Percentiles rank a stretch among this genome's conserved stretches.
Conservation (phyloP, 2,797 vertebrate genomes). For the Channallabes apus region DNA sequence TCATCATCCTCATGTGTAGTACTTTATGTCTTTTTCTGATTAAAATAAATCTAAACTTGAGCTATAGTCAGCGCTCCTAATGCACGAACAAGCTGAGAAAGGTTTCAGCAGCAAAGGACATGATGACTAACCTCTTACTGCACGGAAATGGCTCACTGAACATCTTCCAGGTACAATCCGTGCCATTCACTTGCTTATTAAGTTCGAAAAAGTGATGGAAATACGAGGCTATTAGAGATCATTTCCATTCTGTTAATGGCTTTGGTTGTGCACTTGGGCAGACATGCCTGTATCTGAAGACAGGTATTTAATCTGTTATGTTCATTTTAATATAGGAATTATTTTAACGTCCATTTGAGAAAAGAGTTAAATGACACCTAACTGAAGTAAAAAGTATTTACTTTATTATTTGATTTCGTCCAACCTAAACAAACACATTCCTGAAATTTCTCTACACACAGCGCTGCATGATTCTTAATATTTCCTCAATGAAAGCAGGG, state of each 20-base stretch:
- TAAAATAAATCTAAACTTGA: not conserved
- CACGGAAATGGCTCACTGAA: conserved; percentile 27
- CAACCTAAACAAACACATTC: not conserved
- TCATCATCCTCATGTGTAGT: not conserved
- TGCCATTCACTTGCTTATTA: conserved; percentile 33
- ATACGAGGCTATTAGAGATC: not conserved
- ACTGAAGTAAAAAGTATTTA: not conserved
- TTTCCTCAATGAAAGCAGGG: not conserved
- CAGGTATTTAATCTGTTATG: not conserved
- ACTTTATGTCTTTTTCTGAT: conserved; percentile 5
- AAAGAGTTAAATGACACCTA: not conserved
- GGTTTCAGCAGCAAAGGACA: conserved; percentile 12
- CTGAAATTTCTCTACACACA: not conserved
- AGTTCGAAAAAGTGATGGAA: not conserved
- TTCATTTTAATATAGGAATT: not conserved
- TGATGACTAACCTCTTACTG: conserved; percentile 28
- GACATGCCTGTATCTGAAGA: not conserved
- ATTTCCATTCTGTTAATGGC: conserved; percentile 2
- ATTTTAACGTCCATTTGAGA: not conserved
- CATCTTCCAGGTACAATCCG: conserved; percentile 28
- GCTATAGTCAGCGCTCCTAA: not conserved
- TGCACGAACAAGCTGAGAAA: conserved; percentile 16
- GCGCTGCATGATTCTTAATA: not conserved
- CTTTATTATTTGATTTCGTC: not conserved
- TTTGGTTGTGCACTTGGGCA: not conserved